These are phyloP conservation scores for Palaemon carinicauda DNA, from an alignment of 1,140 invertebrate genomes.

Conservation along the genomic window DNA sequence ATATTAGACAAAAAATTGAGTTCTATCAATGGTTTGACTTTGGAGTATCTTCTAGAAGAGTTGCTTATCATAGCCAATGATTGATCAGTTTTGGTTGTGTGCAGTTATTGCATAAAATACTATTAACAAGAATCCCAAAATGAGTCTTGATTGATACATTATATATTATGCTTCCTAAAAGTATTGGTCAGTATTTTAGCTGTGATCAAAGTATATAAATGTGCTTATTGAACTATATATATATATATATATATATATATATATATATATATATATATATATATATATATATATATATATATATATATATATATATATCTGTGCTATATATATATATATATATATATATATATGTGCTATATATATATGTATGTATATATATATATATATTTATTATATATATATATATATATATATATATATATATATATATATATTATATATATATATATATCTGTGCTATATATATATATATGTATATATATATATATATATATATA, in stretches of 20 bases:
- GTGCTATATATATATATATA: neutral
- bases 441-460: neutral
- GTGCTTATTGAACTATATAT: no score
- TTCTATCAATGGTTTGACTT: no score
- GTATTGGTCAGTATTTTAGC: no score
- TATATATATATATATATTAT: neutral
- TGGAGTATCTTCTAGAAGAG: no score
- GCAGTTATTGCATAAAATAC: no score
- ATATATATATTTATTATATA: neutral
- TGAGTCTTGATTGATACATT: no score
- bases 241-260: constrained; percentile 10
- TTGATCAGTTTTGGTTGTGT: no score
- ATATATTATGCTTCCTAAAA: no score
- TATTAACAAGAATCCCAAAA: no score
- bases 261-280: neutral
- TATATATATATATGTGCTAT: neutral
- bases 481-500: neutral
- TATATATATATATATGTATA: neutral
- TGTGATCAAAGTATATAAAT: no score
- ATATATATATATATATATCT: neutral
- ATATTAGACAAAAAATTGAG: no score
- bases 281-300: neutral
- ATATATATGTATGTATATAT: neutral
- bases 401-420: neutral
- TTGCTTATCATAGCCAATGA: no score